Evolutionary conservation across 2,888 invertebrate genomes (phyloP), one percentile per base, ranked within the genome.

Genomic region (Aporophyla nigra): DNA sequence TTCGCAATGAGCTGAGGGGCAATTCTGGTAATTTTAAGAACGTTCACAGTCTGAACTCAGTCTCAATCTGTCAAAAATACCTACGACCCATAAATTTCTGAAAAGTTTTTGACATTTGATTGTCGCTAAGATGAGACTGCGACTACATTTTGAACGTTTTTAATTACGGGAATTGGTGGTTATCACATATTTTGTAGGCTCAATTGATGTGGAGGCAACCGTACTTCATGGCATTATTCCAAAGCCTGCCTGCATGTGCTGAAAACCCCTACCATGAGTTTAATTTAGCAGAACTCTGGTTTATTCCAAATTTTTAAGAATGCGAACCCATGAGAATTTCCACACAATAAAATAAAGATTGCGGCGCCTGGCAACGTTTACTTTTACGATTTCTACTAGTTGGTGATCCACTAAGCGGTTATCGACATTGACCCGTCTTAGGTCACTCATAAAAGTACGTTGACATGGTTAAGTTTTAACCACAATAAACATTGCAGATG

Each of bases 401-500:
- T 53, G 49, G 21, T 54, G 46, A 59, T 49, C 53, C 5, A 63
- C 19, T 59, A 16, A 24, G 51, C 24, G 40, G 54, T 69, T 80
- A 84, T 70, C 74, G 53, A 16, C 40, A 61, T 19, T 66, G 80
- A 65, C 66, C 65, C 54, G 24, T 68, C 49, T 59, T 54, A 54
- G 61, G 61, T 79, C 67, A 59, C 7, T 59, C 46, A 21, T 70
- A 56, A 70, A 63, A 73, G 84, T 73, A 3, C 80, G 75, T 73
- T 80, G 81, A 80, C 70, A 70, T 54, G 33, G 4, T 49, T 21
- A 65, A 56, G 33, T 49, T 54, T 56, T 16, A 84, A 75, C 19
- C 21, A 27, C 27, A 56, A 21, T 5, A 43, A 74, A 75, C 27
- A 33, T 21, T 49, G 56, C 59, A 56, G 56, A 66, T 69, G 49